Conservation (phyloP, 2,888 invertebrate species). For the Ditylenchus weischeri region DNA sequence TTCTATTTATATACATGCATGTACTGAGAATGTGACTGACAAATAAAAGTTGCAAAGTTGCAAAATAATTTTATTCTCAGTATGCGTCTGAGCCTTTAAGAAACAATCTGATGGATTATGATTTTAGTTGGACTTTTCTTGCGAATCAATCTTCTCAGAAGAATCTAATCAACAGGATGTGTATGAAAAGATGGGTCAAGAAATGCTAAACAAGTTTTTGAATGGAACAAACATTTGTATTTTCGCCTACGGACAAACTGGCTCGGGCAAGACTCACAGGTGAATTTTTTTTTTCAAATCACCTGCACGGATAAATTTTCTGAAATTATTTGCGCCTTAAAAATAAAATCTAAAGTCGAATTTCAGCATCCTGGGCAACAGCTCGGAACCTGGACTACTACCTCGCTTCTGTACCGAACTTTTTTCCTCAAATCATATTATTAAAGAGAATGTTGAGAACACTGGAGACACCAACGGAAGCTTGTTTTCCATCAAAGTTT, state of each 20-base stretch:
- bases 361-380: constrained; percentile 27
- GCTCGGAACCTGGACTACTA: constrained; percentile 23
- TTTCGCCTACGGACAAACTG: constrained; percentile 63
- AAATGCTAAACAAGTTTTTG: constrained; percentile 59
- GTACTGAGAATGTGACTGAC: too few species aligned
- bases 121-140: constrained; percentile 12
- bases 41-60: too few species aligned
- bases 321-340: too few species aligned
- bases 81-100: too few species aligned
- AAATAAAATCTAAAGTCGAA: too few species aligned
- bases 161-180: constrained; percentile 55
- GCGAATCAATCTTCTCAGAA: constrained; percentile 15
- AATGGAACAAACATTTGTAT: constrained; percentile 61
- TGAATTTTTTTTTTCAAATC: constrained; percentile 26
- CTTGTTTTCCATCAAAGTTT: constrained; percentile 3
- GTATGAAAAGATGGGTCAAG: constrained; percentile 58
- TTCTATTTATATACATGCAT: too few species aligned
- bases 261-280: constrained; percentile 62
- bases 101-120: not conserved
- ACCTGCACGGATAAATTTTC: too few species aligned
- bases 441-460: not conserved
- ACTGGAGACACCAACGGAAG: not conserved
- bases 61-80: too few species aligned
- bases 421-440: not conserved
- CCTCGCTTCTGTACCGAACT: constrained; percentile 27